These are phyloP conservation scores for Gallinago nigripennis DNA, from an alignment of 2,797 vertebrate genomes.

Conservation along the genomic window DNA sequence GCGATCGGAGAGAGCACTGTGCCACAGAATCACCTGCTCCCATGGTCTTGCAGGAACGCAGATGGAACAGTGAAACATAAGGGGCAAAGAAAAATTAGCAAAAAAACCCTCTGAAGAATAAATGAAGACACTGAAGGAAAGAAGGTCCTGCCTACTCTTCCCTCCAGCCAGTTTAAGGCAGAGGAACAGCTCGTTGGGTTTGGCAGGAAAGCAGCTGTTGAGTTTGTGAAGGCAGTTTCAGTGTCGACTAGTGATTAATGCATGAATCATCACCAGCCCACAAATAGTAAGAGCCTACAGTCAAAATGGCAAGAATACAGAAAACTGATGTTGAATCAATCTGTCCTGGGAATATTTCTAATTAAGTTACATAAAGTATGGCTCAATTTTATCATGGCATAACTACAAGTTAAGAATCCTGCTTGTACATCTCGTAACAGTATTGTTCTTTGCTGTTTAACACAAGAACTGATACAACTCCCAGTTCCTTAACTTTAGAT, in stretches of 20 bases:
- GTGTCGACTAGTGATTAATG: not conserved
- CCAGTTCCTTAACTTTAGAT: not conserved
- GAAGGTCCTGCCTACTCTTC: not conserved
- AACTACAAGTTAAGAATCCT: not conserved
- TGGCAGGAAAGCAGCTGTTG: slow-evolving; percentile 14
- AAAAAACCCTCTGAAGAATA: not conserved
- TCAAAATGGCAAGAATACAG: slow-evolving; percentile 35
- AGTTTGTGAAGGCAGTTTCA: slow-evolving; percentile 9
- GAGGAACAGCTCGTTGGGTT: not conserved
- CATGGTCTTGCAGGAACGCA: not conserved
- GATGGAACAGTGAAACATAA: not conserved
- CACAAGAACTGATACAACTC: not conserved
- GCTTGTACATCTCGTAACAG: not conserved
- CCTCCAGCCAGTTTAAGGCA: not conserved
- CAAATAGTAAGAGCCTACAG: slow-evolving; percentile 23
- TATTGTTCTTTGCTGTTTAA: not conserved
- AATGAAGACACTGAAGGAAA: not conserved
- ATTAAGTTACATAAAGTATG: not conserved
- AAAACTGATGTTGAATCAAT: slow-evolving; percentile 7
- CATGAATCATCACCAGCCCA: slow-evolving; percentile 40
- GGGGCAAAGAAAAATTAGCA: not conserved
- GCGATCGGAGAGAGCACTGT: not conserved
- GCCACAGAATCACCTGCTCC: not conserved
- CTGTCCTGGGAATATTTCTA: not conserved
- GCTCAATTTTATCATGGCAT: not conserved